These are phyloP conservation scores for Geotrypetes seraphini DNA, from an alignment of 2,797 vertebrate genomes.

Conservation along the genomic window DNA sequence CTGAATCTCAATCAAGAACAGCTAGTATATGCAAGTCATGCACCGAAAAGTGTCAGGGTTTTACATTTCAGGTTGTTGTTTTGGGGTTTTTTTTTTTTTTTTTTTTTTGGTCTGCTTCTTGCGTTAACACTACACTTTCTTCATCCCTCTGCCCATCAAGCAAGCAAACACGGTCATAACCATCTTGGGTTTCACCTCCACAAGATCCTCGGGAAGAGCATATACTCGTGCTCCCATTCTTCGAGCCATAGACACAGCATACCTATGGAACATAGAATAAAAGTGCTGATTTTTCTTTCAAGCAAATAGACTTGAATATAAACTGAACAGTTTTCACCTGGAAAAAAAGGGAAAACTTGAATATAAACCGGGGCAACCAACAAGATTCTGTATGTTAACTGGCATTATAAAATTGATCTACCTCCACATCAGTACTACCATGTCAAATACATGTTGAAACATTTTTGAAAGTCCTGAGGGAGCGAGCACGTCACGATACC, in stretches of 20 bases:
- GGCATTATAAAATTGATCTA: too few species aligned
- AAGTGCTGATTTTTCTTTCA: too few species aligned
- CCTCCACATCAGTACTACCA: too few species aligned
- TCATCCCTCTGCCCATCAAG: constrained; percentile 93
- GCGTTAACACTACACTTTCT: constrained; percentile 59
- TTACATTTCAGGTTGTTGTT: too few species aligned
- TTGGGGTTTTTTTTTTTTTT: neutral
- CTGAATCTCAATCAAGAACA: constrained; percentile 52
- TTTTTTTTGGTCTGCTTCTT: constrained; percentile 3
- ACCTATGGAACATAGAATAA: constrained; percentile 49
- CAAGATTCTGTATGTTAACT: too few species aligned
- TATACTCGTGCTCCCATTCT: constrained; percentile 90
- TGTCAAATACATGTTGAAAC: too few species aligned
- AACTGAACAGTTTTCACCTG: too few species aligned
- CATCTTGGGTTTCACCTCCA: constrained; percentile 93
- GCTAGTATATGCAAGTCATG: constrained; percentile 42
- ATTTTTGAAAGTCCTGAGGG: too few species aligned
- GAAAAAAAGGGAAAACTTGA: too few species aligned
- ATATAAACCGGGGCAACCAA: too few species aligned
- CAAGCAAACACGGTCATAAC: constrained; percentile 97
- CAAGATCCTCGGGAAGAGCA: constrained; percentile 86
- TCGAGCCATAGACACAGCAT: constrained; percentile 89
- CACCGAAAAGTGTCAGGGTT: constrained; percentile 30
- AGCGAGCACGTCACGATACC: too few species aligned
- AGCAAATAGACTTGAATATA: too few species aligned